These are phyloP conservation scores for Caenorhabditis sp. DNA, from an alignment of 2,888 invertebrate genomes.

Conservation along the genomic window DNA sequence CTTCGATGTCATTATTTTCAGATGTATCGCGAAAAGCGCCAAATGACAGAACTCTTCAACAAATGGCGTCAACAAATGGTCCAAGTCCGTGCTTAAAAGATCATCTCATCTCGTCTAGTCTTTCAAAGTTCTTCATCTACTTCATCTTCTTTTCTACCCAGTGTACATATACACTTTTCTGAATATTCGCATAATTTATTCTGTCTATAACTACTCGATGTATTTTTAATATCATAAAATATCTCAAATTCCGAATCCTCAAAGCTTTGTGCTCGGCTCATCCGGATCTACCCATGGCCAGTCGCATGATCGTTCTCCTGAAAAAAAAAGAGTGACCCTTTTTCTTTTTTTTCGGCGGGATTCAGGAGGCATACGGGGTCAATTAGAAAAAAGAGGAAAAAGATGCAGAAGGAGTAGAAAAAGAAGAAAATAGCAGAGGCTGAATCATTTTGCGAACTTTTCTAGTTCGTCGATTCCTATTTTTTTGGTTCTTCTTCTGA, in stretches of 20 bases:
- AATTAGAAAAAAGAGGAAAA: slow-evolving; percentile 15
- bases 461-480: neutral
- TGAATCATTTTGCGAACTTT: slow-evolving; percentile 42
- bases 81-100: slow-evolving; percentile 21
- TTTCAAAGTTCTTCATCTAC: slow-evolving; percentile 8
- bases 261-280: slow-evolving; percentile 78
- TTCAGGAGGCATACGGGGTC: neutral
- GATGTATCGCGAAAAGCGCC: slow-evolving; percentile 37
- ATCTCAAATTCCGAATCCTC: slow-evolving; percentile 30
- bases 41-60: slow-evolving; percentile 49
- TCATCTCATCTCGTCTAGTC: slow-evolving; percentile 11
- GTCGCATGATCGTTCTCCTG: slow-evolving; percentile 63
- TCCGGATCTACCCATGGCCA: slow-evolving; percentile 80
- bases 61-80: slow-evolving; percentile 47
- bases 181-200: slow-evolving; percentile 43
- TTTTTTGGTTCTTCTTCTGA: neutral
- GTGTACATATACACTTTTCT: neutral
- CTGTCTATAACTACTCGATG: slow-evolving; percentile 10
- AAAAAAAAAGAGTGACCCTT: slow-evolving; percentile 36
- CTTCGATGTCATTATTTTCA: slow-evolving; percentile 3
- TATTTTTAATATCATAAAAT: slow-evolving; percentile 11
- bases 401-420: slow-evolving; percentile 9
- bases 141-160: neutral
- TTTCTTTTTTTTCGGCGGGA: neutral
- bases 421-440: slow-evolving; percentile 5